Conservation (phyloP, 2,113 vertebrate species). For the Tautogolabrus adspersus region DNA sequence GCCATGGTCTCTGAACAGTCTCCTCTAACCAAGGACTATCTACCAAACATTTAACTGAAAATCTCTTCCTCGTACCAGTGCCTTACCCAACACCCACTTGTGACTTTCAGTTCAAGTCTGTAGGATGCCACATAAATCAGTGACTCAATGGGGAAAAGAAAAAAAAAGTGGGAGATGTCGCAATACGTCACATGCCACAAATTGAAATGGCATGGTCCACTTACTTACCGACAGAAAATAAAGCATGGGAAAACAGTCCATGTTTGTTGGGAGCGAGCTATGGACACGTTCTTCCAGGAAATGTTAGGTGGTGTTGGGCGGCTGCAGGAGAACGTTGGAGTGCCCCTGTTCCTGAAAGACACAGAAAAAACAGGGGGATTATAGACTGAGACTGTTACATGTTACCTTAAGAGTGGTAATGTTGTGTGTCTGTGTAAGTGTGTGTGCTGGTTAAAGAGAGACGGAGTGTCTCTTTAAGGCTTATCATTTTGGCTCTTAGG, state of each 20-base stretch:
- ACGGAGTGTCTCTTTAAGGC: conserved; percentile 72
- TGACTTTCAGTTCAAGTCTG: conserved; percentile 30
- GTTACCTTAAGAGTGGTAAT: conserved; percentile 18
- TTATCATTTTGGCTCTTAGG: conserved; percentile 76
- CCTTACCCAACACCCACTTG: conserved; percentile 22
- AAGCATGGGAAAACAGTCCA: conserved; percentile 99
- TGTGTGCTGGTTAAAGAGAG: conserved; percentile 30
- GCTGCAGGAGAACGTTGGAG: conserved; percentile 82
- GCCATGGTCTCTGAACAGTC: conserved; percentile 45
- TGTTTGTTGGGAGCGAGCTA: conserved; percentile 94
- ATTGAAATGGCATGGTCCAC: conserved; percentile 78
- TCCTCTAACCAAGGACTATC: conserved; percentile 54
- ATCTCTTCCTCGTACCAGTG: neutral
- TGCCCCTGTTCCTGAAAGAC: conserved; percentile 85
- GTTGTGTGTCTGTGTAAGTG: no score
- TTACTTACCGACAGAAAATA: conserved; percentile 96
- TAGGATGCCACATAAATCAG: conserved; percentile 37
- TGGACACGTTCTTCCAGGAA: conserved; percentile 89
- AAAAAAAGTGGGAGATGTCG: conserved; percentile 1
- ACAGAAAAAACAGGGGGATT: conserved; percentile 60
- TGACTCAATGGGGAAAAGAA: conserved; percentile 14
- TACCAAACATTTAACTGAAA: conserved; percentile 58
- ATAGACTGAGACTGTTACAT: conserved; percentile 62
- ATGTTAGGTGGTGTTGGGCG: conserved; percentile 86
- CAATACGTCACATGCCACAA: conserved; percentile 58